Evolutionary conservation across 2,888 invertebrate species (phyloP).

Genomic region (Synergus gifuensis): DNA sequence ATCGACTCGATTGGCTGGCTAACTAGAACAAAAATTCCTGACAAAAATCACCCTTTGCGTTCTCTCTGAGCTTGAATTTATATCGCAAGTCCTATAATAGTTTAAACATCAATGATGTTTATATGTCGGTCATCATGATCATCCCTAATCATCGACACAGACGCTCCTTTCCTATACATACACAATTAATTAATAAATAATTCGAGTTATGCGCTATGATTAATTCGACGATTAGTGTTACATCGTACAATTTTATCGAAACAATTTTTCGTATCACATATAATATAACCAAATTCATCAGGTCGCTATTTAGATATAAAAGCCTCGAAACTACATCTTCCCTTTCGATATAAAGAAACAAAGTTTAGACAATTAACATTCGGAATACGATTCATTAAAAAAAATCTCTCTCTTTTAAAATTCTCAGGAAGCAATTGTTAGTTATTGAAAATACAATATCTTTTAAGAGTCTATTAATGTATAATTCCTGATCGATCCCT

Average conservation of each 20-base stretch:
- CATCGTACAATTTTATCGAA: conserved; percentile 61
- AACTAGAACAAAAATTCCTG: conserved; percentile 18
- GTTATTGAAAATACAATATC: conserved; percentile 19
- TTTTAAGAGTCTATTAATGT: neutral
- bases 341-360: conserved; percentile 11
- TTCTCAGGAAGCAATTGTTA: conserved; percentile 19
- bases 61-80: conserved; percentile 38
- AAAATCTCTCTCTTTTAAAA: conserved; percentile 37
- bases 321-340: conserved; percentile 44
- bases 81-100: conserved; percentile 52
- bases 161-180: conserved; percentile 60
- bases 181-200: conserved; percentile 66
- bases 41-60: conserved; percentile 23
- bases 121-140: conserved; percentile 52
- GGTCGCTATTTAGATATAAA: conserved; percentile 7
- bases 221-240: conserved; percentile 63
- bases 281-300: conserved; percentile 47
- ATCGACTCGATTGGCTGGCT: neutral
- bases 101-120: conserved; percentile 41
- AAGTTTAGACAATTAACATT: conserved; percentile 30
- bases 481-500: neutral
- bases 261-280: conserved; percentile 53
- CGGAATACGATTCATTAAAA: conserved; percentile 47
- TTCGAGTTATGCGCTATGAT: conserved; percentile 59
- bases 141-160: conserved; percentile 59